These are phyloP conservation scores for Lepetodrilus schrolli DNA, from an alignment of 2,888 invertebrate species.

Conservation along the genomic window DNA sequence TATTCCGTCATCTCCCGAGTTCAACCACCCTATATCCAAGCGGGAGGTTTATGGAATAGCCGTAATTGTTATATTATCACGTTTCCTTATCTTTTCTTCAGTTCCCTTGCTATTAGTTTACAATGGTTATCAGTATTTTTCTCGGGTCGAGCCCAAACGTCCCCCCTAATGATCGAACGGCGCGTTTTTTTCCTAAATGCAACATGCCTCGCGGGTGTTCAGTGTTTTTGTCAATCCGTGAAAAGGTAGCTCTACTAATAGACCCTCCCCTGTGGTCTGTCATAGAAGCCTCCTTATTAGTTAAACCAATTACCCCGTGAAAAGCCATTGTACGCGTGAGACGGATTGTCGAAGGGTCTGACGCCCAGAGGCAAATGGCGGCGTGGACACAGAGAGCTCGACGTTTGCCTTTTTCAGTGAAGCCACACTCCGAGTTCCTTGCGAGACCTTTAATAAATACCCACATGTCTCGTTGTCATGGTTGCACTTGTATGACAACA, in stretches of 20 bases:
- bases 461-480: too few relatives aligned
- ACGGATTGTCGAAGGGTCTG: slow-evolving; percentile 4
- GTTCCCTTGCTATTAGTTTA: too few relatives aligned
- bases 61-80: too few relatives aligned
- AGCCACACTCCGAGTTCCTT: not conserved
- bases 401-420: slow-evolving; percentile 1
- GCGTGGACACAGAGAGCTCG: not conserved
- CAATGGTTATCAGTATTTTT: too few relatives aligned
- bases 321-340: slow-evolving; percentile 26
- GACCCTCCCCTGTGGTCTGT: slow-evolving; percentile 23
- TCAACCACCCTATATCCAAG: too few relatives aligned
- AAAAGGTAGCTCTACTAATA: slow-evolving; percentile 27
- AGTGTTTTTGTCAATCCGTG: slow-evolving; percentile 24
- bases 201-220: slow-evolving; percentile 22
- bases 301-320: slow-evolving; percentile 29
- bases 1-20: too few relatives aligned
- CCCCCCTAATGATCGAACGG: not conserved
- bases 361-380: not conserved
- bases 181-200: slow-evolving; percentile 16
- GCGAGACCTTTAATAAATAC: too few relatives aligned
- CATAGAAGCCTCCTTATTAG: slow-evolving; percentile 28
- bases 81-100: too few relatives aligned
- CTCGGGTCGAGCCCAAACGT: not conserved
- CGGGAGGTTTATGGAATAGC: too few relatives aligned
- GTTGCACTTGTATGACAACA: too few relatives aligned